phyloP scores from a whole-genome alignment of 64 coral and sea anemone genomes.

The Anthopleura sola region DNA sequence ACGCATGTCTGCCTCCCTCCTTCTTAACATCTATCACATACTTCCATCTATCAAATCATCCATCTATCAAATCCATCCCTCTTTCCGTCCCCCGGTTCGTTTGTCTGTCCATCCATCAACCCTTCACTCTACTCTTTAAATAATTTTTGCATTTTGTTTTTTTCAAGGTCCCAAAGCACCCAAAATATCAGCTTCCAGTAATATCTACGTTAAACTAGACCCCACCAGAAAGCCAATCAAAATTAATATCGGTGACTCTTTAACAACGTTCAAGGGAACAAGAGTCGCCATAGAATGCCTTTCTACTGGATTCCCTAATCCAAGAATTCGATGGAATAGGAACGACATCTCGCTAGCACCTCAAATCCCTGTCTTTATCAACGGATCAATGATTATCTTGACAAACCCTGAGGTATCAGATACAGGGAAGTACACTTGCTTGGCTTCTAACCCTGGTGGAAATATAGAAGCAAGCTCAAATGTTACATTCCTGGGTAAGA shows the following conservation, averaged over 20 bases:
- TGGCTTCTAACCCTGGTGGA: constrained; percentile 38
- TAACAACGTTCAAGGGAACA: constrained; percentile 57
- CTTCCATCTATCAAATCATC: no score
- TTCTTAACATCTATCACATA: no score
- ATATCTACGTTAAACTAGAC: constrained; percentile 16
- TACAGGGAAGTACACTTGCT: constrained; percentile 30
- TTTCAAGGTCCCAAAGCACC: constrained; percentile 10
- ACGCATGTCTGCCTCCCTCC: no score
- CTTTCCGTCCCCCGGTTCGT: not conserved
- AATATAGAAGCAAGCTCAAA: constrained; percentile 34
- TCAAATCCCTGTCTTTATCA: constrained; percentile 2
- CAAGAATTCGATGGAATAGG: constrained; percentile 37
- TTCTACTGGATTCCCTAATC: constrained; percentile 44
- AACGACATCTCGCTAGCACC: constrained; percentile 9
- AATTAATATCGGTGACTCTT: constrained; percentile 22
- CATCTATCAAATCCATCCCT: not conserved
- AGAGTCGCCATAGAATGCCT: constrained; percentile 35
- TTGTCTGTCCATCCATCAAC: not conserved
- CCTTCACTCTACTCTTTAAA: not conserved
- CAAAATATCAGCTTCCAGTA: not conserved
- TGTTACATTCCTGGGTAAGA: constrained; percentile 62
- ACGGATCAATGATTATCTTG: constrained; percentile 36
- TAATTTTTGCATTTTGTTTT: not conserved
- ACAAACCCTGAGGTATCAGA: constrained; percentile 14
- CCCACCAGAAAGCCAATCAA: constrained; percentile 15